Evolutionary conservation across 2,888 invertebrate genomes (phyloP), one percentile per base, ranked within the genome.

Genomic region (Noctua janthina): DNA sequence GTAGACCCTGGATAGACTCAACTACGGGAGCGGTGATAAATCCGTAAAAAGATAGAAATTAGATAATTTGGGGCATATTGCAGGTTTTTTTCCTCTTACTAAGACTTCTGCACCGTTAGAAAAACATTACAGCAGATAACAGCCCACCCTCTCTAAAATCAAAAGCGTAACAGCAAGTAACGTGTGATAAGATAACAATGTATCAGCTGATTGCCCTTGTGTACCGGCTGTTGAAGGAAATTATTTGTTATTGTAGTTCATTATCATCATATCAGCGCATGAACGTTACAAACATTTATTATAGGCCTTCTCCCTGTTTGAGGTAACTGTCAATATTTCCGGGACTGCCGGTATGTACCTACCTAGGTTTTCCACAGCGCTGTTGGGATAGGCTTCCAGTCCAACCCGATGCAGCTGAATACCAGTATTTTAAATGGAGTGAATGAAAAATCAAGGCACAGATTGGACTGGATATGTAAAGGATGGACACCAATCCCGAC

Each of bases 161-260:
- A 74, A 78, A 82, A 74, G 74, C 82, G 80, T 79, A 83, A 83
- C 84, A 71, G n/a, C 69, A 59, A 49, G 84, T 83, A 64, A 76
- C 49, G 43, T 59, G 29, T 46, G 87, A 87, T 87, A 87, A 87
- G 87, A 87, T 80, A 83, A 86, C 74, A 76, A 86, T 83, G 77
- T 87, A 87, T 87, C 87, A 87, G 87, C 84, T 83, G 87, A 87
- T 83, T 87, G 80, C 80, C 84, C 87, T 85, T 83, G 87, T 80
- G 68, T 72, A 70, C 67, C 70, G 67, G 79, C 66, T 62, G 76
- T 73, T 77, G 84, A 80, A 80, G 76, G 87, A 77, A 86, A 87
- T 77, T 70, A 83, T 85, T 85, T 83, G 87, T 84, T 87, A 67
- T 77, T 83, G 77, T 80, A 73, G 84, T 83, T 83, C 77, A 87